Base-by-base conservation (phyloP, 2,888 invertebrate species). In the Melanargia galathea region DNA sequence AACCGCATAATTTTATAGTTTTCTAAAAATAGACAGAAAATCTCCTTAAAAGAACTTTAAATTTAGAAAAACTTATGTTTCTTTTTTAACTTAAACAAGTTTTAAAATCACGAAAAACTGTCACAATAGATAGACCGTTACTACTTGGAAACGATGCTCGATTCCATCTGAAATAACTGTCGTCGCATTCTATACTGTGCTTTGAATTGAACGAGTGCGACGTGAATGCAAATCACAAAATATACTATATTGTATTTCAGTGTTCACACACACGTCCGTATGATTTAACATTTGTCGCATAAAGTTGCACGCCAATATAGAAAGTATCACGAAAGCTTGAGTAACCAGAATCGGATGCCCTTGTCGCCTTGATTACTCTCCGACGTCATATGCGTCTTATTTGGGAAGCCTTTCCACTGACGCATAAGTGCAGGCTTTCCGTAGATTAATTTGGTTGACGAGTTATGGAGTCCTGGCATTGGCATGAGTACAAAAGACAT, bases 91-190 rank as follows among this genome's bases (percentile, higher is more conserved):
- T 20, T 18, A 52, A 33, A 33, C n/a, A 56, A 18, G 30, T 26
- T 45, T 56, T n/a, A n/a, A 18, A 18, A 30, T n/a, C 30, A 33
- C 30, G 20, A 56, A 35, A 52, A 62, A 55, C 57, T 61, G 60
- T 68, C 69, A 75, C 77, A 79, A 78, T 71, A 64, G 66, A 61
- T 45, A 54, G 66, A 75, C 86, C 84, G 87, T 86, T 86, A 85
- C 65, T 72, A 67, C 70, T 70, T 68, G 70, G 76, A 70, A 75
- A 74, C 73, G 60, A 77, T 72, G 73, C 61, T 74, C 69, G 75
- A 77, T 76, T 71, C 77, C 70, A 81, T 81, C 80, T 75, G 73
- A 79, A 72, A 69, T 88, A 88, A 89, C 88, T 88, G 88, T 89
- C 83, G 74, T 69, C 80, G 72, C 82, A 78, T 80, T 82, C 76